These are phyloP conservation scores for Sialia sialis DNA, from an alignment of 2,113 vertebrate genomes.

Conservation along the genomic window DNA sequence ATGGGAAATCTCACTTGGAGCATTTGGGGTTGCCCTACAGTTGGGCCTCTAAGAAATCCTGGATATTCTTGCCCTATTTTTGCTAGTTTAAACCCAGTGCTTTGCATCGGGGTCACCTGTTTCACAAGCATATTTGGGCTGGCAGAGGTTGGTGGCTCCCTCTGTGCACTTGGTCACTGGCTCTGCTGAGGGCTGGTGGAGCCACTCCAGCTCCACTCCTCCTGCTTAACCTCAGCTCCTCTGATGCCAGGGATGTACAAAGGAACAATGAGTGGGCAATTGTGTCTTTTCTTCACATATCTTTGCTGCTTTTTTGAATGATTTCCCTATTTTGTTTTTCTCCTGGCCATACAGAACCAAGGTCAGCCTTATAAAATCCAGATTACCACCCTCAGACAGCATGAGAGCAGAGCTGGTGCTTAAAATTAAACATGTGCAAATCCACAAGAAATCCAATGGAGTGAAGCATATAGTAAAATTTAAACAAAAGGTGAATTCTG, in stretches of 20 bases:
- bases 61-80: fast-evolving
- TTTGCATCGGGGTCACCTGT: neutral
- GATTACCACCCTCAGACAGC: neutral
- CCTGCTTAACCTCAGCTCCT: neutral
- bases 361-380: neutral
- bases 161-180: fast-evolving
- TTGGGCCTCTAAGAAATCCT: neutral
- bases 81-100: neutral
- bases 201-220: neutral
- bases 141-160: neutral
- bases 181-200: neutral
- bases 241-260: neutral
- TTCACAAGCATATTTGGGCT: neutral
- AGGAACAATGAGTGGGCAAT: neutral
- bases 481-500: neutral
- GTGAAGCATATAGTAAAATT: neutral
- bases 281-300: neutral
- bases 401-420: neutral
- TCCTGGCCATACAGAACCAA: neutral
- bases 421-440: neutral
- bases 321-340: neutral
- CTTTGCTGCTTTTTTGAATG: neutral
- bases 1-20: neutral
- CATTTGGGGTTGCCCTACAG: neutral
- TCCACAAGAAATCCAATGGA: neutral